These are phyloP conservation scores for Pleuronectes platessa DNA, from an alignment of 2,113 vertebrate species.

Conservation along the genomic window DNA sequence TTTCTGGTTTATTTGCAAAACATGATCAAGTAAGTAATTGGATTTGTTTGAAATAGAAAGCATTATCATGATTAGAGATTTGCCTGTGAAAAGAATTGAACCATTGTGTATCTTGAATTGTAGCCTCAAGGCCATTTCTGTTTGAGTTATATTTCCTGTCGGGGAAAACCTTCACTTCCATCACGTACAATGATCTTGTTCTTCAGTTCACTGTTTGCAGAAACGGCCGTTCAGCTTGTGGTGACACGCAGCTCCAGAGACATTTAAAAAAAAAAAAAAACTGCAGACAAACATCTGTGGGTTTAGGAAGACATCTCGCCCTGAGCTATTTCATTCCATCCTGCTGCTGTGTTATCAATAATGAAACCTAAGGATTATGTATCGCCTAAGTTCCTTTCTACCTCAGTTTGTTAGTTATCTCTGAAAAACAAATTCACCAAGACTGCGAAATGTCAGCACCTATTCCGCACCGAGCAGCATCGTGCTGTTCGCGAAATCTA, in stretches of 20 bases:
- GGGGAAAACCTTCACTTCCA: constrained; percentile 45
- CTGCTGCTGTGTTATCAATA: constrained; percentile 80
- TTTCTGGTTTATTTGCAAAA: no score
- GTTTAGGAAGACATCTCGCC: constrained; percentile 63
- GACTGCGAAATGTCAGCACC: constrained; percentile 67
- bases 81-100: constrained; percentile 55
- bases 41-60: constrained; percentile 52
- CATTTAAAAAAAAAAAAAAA: constrained; percentile 56
- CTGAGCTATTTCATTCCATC: constrained; percentile 65
- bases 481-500: constrained; percentile 69
- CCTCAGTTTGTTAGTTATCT: constrained; percentile 93
- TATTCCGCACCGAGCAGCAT: constrained; percentile 71
- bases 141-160: constrained; percentile 33
- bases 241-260: constrained; percentile 55
- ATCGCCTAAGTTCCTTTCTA: constrained; percentile 90
- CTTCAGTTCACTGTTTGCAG: constrained; percentile 47
- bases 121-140: constrained; percentile 43
- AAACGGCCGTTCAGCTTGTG: constrained; percentile 47
- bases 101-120: constrained; percentile 51
- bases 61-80: constrained; percentile 54
- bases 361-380: constrained; percentile 82
- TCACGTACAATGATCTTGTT: constrained; percentile 35
- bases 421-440: constrained; percentile 82
- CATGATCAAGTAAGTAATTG: not conserved
- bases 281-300: constrained; percentile 72